Base-by-base conservation (phyloP, 2,797 vertebrate genomes). In the Sardinella longiceps region DNA sequence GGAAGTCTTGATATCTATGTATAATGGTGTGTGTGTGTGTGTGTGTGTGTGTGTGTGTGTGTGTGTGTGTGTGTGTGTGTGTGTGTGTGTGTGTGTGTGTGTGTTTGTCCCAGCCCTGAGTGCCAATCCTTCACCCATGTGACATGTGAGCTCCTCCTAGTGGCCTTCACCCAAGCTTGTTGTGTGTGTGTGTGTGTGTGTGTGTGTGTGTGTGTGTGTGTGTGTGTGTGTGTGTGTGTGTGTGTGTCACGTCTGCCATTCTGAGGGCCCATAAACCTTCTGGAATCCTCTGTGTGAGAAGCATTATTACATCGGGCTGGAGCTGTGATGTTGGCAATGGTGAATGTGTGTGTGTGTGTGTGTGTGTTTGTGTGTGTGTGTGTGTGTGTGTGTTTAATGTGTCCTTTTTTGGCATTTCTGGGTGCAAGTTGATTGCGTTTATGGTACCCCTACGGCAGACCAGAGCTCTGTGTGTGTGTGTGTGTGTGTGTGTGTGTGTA, bases 191-290 rank as follows among this genome's bases (percentile, higher is more conserved):
- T 53, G 2, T 51, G 50, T 51, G 50, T 51, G 50, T 51, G 50
- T 51, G 51, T 53, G 50, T 51, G 9, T 51, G 50, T 50, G 81
- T 82, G 81, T 56, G 81, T 81, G 46, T 33, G 58, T 50, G 23
- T 66, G 56, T 37, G 51, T 53, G 46, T 48, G 46, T 48, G 1
- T 48, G 46, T 6, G 46, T 48, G 46, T 48, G 46, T 46, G 46
- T 46, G 46, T 46, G 46, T 18, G 50, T 51, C 15, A 20, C 20
- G 0, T 15, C 43, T 3, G 43, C 48, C 53, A 56, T 56, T 56
- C 2, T 56, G 3, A 20, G 4, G 18, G 0, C 51, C 18, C 15
- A 53, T 53, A 53, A 53, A 53, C 51, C 15, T 20, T 53, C 15
- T 18, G 51, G 15, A 53, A 20, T 2, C 51, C 23, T 56, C 18